These are phyloP conservation scores for Caranx melampygus DNA, from an alignment of 2,113 vertebrate species.

Conservation along the genomic window DNA sequence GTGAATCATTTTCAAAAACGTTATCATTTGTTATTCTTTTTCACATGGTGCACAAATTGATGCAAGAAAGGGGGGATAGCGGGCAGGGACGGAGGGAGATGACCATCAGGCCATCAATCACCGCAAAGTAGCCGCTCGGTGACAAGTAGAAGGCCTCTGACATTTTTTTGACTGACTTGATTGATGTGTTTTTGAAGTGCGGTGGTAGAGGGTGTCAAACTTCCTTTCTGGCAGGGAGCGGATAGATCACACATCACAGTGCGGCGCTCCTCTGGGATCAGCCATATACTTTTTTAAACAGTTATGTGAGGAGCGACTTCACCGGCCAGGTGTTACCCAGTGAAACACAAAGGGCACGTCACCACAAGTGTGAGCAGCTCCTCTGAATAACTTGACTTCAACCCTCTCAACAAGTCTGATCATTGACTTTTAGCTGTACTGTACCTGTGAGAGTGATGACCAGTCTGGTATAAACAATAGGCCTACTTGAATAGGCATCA, in stretches of 20 bases:
- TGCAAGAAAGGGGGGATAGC: conserved; percentile 32
- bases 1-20: conserved; percentile 68
- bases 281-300: conserved; percentile 38
- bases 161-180: conserved; percentile 80
- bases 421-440: not conserved
- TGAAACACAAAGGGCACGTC: not conserved
- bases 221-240: conserved; percentile 63
- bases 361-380: not conserved
- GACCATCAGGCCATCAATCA: conserved; percentile 78
- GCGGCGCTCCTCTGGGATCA: conserved; percentile 38
- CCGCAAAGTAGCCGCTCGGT: conserved; percentile 69
- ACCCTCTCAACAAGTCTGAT: conserved; percentile 4
- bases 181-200: conserved; percentile 83
- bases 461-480: too few species aligned
- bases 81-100: conserved; percentile 39
- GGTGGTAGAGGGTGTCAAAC: conserved; percentile 59
- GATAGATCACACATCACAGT: conserved; percentile 63
- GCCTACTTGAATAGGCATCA: too few species aligned
- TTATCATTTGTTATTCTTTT: conserved; percentile 78
- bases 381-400: not conserved
- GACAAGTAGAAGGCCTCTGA: conserved; percentile 80
- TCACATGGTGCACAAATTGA: conserved; percentile 69
- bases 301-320: conserved; percentile 24
- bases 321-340: not conserved
- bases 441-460: not conserved